Evolutionary conservation across 2,888 invertebrate genomes (phyloP).

Genomic region (Pelosia muscerda): DNA sequence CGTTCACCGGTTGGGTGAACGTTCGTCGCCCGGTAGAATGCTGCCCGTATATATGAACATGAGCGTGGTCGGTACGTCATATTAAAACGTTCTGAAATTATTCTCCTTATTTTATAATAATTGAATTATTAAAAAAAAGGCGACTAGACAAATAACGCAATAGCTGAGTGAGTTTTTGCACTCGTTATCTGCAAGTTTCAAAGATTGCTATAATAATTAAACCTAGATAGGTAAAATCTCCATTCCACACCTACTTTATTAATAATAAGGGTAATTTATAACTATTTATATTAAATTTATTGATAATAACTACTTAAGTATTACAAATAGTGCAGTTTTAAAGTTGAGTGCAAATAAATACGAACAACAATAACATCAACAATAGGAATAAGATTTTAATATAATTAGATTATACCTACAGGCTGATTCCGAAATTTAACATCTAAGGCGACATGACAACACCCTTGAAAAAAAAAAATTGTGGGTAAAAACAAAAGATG

Average conservation of each 20-base stretch:
- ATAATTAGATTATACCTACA: neutral
- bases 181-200: neutral
- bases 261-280: slow-evolving; percentile 15
- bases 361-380: slow-evolving; percentile 2
- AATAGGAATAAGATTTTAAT: neutral
- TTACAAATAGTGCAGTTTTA: neutral
- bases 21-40: neutral
- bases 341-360: slow-evolving; percentile 13
- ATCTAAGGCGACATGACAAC: no score
- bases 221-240: slow-evolving; percentile 8
- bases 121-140: no score
- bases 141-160: no score
- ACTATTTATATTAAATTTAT: neutral
- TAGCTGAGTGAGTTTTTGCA: neutral
- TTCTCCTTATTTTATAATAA: no score
- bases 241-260: slow-evolving; percentile 27
- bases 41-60: no score
- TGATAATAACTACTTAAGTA: neutral
- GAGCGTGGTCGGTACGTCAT: no score
- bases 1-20: neutral
- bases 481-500: no score
- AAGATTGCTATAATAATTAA: neutral
- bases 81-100: no score
- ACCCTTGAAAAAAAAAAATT: no score
- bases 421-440: neutral